Percentiles rank a stretch among this genome's conserved stretches.
Conservation (phyloP, 2,797 vertebrate species). For the Harpagifer antarcticus region DNA sequence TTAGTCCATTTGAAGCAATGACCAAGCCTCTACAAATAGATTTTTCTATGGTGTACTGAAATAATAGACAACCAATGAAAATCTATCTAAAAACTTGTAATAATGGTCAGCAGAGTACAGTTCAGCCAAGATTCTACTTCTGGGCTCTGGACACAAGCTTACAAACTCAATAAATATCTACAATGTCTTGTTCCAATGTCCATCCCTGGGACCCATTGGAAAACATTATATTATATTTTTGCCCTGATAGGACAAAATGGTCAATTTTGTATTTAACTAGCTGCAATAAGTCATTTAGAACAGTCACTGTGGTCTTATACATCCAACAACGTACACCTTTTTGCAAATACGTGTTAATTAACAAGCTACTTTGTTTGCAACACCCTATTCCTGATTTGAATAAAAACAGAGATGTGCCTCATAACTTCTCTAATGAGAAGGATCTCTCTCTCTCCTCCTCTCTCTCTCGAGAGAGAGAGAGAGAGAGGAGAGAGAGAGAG, state of each 20-base stretch:
- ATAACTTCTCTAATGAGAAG: conserved; percentile 60
- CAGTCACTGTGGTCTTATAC: conserved; percentile 1
- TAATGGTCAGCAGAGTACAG: neutral
- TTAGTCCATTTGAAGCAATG: neutral
- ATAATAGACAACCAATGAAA: neutral
- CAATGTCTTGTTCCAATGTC: conserved; percentile 3
- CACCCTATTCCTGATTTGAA: neutral
- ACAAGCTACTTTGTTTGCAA: conserved; percentile 4
- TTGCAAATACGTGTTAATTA: conserved; percentile 7
- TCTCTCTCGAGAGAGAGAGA: no score
- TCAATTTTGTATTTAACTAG: conserved; percentile 5
- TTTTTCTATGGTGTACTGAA: neutral
- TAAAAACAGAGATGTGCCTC: conserved; percentile 36
- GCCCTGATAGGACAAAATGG: neutral
- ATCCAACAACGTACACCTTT: neutral
- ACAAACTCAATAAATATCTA: neutral
- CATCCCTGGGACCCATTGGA: neutral
- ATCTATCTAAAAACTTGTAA: neutral
- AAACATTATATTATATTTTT: neutral
- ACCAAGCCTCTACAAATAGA: neutral
- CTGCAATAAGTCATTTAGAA: neutral
- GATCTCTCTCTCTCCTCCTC: conserved; percentile 8
- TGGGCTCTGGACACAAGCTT: neutral
- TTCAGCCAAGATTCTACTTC: neutral
- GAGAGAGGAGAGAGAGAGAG: no score